Evolutionary conservation across 2,888 invertebrate species (phyloP).

Genomic region (Diarsia brunnea): DNA sequence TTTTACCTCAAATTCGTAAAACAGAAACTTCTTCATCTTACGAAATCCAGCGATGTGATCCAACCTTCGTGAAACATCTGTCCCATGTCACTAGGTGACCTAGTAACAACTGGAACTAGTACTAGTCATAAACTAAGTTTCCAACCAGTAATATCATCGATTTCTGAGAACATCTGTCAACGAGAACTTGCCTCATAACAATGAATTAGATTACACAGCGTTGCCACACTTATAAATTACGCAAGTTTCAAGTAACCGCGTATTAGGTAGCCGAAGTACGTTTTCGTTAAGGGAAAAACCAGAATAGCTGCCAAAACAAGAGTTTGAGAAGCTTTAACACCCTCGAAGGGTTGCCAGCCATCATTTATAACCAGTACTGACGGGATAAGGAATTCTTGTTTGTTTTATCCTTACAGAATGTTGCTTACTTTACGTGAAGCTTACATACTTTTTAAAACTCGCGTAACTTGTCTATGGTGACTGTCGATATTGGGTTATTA

Average conservation of each 20-base stretch:
- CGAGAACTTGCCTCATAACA: conserved; percentile 1
- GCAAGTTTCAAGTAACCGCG: conserved; percentile 61
- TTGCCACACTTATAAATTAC: conserved; percentile 63
- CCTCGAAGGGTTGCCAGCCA: conserved; percentile 76
- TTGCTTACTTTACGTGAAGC: conserved; percentile 66
- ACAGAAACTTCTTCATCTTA: not conserved
- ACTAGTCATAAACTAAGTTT: not conserved
- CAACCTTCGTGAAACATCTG: not conserved
- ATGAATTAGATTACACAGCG: conserved; percentile 19
- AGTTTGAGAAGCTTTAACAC: conserved; percentile 77
- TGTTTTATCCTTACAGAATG: conserved; percentile 77
- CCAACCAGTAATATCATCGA: not conserved
- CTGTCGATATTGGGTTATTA: conserved; percentile 43
- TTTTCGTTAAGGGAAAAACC: conserved; percentile 70
- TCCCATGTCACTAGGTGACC: not conserved
- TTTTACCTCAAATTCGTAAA: not conserved
- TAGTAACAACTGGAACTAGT: not conserved
- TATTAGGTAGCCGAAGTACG: conserved; percentile 73
- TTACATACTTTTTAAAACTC: conserved; percentile 62
- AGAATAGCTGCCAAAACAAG: conserved; percentile 77
- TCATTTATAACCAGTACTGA: conserved; percentile 85
- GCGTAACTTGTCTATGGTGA: conserved; percentile 32
- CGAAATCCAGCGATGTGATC: not conserved
- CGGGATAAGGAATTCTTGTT: conserved; percentile 80
- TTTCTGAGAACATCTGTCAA: conserved; percentile 5